A percentile compares a stretch with the other conserved stretches of the same genome.
Conservation (phyloP, 2,113 vertebrate species). For the Nesoenas mayeri region DNA sequence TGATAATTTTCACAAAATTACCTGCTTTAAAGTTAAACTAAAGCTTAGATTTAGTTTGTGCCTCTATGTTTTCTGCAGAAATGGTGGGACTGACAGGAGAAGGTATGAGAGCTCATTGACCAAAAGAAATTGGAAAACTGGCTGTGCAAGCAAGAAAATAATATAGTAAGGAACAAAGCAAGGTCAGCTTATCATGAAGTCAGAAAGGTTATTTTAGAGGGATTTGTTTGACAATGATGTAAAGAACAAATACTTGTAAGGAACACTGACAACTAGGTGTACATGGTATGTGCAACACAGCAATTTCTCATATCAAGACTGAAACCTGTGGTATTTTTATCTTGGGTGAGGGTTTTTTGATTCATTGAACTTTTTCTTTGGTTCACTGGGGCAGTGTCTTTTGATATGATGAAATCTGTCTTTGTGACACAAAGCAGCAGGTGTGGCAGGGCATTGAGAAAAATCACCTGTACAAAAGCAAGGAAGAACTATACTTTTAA, state of each 20-base stretch:
- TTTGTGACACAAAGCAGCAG: background rate
- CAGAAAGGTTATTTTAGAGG: background rate
- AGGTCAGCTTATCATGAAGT: background rate
- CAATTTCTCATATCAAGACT: background rate
- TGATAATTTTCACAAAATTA: background rate
- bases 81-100: background rate
- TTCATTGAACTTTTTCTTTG: background rate
- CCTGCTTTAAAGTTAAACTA: background rate
- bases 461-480: background rate
- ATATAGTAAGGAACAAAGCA: background rate
- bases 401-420: background rate
- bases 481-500: background rate
- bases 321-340: background rate
- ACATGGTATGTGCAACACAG: background rate
- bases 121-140: background rate
- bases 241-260: background rate
- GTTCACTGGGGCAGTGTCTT: background rate
- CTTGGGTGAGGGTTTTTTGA: background rate
- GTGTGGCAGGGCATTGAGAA: background rate
- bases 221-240: background rate
- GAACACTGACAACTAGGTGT: background rate
- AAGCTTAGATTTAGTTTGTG: background rate
- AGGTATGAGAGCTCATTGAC: background rate
- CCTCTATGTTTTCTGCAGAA: background rate
- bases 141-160: background rate